phyloP scores from a whole-genome alignment of 2,797 vertebrate species.

The Macroramphosus scolopax region DNA sequence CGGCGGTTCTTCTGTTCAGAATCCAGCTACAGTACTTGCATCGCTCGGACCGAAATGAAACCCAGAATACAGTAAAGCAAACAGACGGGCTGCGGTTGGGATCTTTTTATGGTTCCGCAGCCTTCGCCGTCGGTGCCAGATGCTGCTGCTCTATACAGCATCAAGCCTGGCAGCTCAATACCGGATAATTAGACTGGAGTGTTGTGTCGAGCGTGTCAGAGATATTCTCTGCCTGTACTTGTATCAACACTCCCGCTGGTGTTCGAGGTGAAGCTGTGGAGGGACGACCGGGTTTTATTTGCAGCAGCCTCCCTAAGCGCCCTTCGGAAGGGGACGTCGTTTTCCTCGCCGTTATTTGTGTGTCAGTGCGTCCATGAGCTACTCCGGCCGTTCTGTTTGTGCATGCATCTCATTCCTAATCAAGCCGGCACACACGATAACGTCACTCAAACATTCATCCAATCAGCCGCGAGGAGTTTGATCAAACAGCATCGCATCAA shows the following conservation, averaged over 20 bases:
- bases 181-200: conserved; percentile 45
- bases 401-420: no score
- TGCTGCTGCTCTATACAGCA: conserved; percentile 56
- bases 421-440: no score
- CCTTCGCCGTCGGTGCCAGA: conserved; percentile 48
- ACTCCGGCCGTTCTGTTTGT: no score
- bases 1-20: conserved; percentile 19
- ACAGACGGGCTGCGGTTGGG: no score
- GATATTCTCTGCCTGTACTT: conserved; percentile 8
- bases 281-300: conserved; percentile 11
- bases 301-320: conserved; percentile 8
- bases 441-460: no score
- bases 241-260: conserved; percentile 1
- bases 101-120: no score
- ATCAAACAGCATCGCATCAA: conserved; percentile 4
- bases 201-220: conserved; percentile 7
- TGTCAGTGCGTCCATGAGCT: no score
- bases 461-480: no score
- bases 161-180: conserved; percentile 39
- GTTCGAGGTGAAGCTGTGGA: conserved; percentile 5
- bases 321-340: no score
- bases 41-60: conserved; percentile 23
- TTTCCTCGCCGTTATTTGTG: no score
- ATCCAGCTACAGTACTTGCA: conserved; percentile 7
- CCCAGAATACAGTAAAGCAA: no score